A percentile compares a stretch with the other conserved stretches of the same genome.
These are phyloP conservation scores for Phrixothrix hirtus DNA, from an alignment of 2,888 invertebrate genomes.

Conservation along the genomic window DNA sequence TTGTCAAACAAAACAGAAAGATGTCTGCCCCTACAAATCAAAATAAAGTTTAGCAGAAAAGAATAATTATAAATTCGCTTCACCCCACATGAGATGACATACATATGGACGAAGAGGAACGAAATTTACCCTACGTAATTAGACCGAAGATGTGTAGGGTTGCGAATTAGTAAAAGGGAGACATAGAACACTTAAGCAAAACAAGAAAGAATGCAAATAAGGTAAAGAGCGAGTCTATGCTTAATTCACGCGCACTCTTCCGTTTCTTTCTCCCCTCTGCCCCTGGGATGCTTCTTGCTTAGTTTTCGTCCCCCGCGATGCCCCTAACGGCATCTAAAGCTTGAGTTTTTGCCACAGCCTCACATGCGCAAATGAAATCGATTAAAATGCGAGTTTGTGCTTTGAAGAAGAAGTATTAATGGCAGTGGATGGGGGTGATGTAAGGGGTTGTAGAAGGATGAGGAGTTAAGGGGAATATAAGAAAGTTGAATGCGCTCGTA, in stretches of 20 bases:
- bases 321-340: constrained; percentile 52
- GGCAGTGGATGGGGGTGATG: constrained; percentile 49
- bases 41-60: constrained; percentile 39
- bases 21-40: constrained; percentile 39
- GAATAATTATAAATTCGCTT: constrained; percentile 48
- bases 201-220: constrained; percentile 55
- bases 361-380: constrained; percentile 72
- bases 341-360: constrained; percentile 61
- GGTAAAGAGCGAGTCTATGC: constrained; percentile 56
- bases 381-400: constrained; percentile 68
- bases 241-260: constrained; percentile 58
- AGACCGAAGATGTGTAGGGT: constrained; percentile 16
- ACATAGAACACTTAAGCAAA: constrained; percentile 38
- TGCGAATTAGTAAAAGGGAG: constrained; percentile 31
- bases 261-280: constrained; percentile 53
- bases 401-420: constrained; percentile 62
- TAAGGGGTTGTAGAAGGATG: constrained; percentile 39
- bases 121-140: constrained; percentile 24
- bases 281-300: constrained; percentile 44
- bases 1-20: constrained; percentile 16
- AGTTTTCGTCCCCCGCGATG: constrained; percentile 45
- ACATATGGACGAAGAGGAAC: constrained; percentile 28
- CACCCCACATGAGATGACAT: constrained; percentile 38
- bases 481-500: constrained; percentile 57
- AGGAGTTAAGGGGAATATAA: constrained; percentile 46